These are phyloP conservation scores for Tympanuchus pallidicinctus DNA, from an alignment of 2,113 vertebrate genomes.

Conservation along the genomic window DNA sequence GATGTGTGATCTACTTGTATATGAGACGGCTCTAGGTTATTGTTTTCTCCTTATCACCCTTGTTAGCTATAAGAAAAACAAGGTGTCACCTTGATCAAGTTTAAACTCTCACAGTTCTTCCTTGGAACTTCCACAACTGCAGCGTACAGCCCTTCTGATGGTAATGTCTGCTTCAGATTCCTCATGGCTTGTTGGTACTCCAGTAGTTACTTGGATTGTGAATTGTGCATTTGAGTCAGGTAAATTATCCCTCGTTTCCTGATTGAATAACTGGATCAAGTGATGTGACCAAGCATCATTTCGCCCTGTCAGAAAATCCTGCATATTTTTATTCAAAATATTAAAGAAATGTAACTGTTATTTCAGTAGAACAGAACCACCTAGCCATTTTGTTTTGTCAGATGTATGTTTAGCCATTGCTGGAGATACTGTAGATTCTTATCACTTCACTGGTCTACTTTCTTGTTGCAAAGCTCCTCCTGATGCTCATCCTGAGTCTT, in stretches of 20 bases:
- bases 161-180: background rate
- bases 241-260: background rate
- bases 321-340: background rate
- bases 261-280: background rate
- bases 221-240: background rate
- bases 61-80: background rate
- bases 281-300: background rate
- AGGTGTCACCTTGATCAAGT: background rate
- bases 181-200: rapidly evolving
- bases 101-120: background rate
- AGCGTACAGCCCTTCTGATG: background rate
- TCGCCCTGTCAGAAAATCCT: rapidly evolving
- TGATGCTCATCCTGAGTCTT: background rate
- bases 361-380: background rate
- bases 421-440: background rate
- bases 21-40: background rate
- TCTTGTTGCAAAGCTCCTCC: background rate
- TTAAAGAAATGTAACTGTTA: background rate
- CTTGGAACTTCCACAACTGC: background rate
- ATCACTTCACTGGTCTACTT: background rate
- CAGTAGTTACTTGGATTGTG: background rate
- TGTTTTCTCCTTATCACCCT: background rate
- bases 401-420: background rate
- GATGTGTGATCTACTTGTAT: background rate
- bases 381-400: background rate